Evolutionary conservation across 2,888 invertebrate species (phyloP), one percentile per base, ranked within the genome.

Genomic region (Thereva unica): DNA sequence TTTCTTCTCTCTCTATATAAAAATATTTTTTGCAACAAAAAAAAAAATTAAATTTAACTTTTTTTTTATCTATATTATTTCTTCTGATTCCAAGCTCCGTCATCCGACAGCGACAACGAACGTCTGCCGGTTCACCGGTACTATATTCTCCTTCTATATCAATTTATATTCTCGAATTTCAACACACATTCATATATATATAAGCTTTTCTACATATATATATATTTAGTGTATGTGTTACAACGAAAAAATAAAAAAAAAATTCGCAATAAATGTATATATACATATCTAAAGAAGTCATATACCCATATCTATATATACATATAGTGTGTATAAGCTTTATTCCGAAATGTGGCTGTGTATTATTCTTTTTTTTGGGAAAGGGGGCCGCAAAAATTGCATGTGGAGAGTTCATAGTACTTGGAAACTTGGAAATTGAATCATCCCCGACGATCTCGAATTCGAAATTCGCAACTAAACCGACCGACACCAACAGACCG

Each of bases 81-180:
- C 10, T 12, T 10, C 47, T 5, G 10, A n/a, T 10, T 44, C 37
- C 10, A 49, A 45, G 64, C 56, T 53, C 68, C 63, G 64, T 23
- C 56, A 56, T 56, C 54, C 57, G 47, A 64, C 54, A 68, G 53
- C 47, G 68, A 64, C 68, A 59, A 68, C 54, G 64, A 65, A 52
- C 64, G 68, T 68, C 68, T 68, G 68, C 64, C 57, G 57, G 54
- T 40, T 57, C n/a, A 54, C 56, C 34, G 42, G 44, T 9, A 44
- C 44, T 56, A 41, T 56, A 56, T 56, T 23, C 56, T 23, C 56
- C 56, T 44, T 56, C 56, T 56, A 56, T 56, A 56, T 56, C 56
- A 56, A 56, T 42, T 56, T 56, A 42, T 23, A 56, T 44, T 44
- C 56, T 44, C 34, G 56, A 12, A 56, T 23, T 23, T 23, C 23